Conservation (phyloP, 2,888 invertebrate species). For the Lobophora halterata region DNA sequence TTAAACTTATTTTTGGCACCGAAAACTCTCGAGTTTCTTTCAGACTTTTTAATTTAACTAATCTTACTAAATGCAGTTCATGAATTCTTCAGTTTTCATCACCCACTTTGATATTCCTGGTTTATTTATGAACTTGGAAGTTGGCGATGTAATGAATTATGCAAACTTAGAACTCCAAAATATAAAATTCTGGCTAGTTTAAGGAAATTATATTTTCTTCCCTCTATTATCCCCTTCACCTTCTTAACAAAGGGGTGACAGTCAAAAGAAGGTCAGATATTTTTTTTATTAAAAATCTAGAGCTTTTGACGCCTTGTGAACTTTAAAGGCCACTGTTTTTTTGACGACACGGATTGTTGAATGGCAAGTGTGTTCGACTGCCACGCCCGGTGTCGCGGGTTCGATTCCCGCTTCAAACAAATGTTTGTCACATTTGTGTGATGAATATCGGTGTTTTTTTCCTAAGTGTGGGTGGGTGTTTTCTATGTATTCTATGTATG, state of each 20-base stretch:
- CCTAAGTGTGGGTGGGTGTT: no score
- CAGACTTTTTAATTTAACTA: conserved; percentile 4
- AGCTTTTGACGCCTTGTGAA: conserved; percentile 20
- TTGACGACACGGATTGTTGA: no score
- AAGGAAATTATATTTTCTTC: conserved; percentile 8
- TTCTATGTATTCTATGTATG: no score
- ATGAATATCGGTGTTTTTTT: no score
- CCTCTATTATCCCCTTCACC: conserved; percentile 6
- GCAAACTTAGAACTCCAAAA: conserved; percentile 1
- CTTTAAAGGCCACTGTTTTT: conserved; percentile 28
- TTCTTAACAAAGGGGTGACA: conserved; percentile 19
- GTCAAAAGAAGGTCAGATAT: conserved; percentile 23
- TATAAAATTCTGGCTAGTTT: conserved; percentile 6
- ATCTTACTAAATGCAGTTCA: not conserved
- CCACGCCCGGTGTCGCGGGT: no score
- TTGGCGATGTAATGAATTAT: conserved; percentile 3
- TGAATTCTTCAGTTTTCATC: conserved; percentile 9
- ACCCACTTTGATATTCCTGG: conserved; percentile 8
- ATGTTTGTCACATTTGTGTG: no score
- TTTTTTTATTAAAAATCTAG: conserved; percentile 19
- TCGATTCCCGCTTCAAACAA: no score
- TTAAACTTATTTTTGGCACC: no score
- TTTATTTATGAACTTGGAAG: conserved; percentile 5
- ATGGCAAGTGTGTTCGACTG: no score
- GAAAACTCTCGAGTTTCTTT: no score